Conservation (phyloP, 2,888 invertebrate genomes). For the Apamea crenata region DNA sequence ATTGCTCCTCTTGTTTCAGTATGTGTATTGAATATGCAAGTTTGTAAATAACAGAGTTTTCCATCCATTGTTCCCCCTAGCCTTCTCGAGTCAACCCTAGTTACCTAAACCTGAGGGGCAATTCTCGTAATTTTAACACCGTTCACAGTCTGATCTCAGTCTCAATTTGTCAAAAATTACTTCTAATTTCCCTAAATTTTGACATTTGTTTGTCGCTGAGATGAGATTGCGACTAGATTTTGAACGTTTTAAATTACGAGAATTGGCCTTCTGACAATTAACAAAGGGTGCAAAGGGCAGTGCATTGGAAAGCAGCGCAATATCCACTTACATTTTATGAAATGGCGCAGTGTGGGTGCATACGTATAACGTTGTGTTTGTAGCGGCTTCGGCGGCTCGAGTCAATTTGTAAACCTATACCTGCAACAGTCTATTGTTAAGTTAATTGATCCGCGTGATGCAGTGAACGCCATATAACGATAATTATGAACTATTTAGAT, state of each 20-base stretch:
- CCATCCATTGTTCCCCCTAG: not conserved
- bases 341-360: not conserved
- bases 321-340: not conserved
- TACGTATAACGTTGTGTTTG: not conserved
- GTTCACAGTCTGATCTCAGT: too few relatives aligned
- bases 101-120: not conserved
- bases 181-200: too few relatives aligned
- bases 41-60: too few relatives aligned
- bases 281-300: too few relatives aligned
- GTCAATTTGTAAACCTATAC: not conserved
- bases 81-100: not conserved
- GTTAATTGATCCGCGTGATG: too few relatives aligned
- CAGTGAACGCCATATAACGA: too few relatives aligned
- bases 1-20: not conserved
- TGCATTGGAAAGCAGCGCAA: not conserved
- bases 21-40: not conserved
- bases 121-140: too few relatives aligned
- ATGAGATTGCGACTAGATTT: too few relatives aligned
- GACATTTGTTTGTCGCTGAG: too few relatives aligned
- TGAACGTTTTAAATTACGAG: too few relatives aligned
- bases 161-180: too few relatives aligned
- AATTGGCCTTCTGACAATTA: too few relatives aligned
- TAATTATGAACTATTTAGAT: not conserved
- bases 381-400: not conserved
- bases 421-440: not conserved